Evolutionary conservation across 2,888 invertebrate genomes (phyloP).

Genomic region (Eulithis testata): DNA sequence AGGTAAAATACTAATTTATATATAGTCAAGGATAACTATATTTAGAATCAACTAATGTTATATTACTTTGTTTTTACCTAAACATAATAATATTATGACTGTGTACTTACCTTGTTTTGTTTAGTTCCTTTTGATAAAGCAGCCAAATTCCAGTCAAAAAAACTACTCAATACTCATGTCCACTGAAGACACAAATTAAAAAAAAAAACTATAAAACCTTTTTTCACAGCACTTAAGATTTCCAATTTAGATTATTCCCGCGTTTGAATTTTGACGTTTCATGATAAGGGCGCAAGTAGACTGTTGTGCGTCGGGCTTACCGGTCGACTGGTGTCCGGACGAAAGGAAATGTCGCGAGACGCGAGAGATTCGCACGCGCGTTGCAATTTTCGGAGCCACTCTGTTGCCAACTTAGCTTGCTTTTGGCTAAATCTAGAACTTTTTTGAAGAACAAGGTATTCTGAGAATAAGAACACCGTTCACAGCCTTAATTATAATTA

Average conservation of each 20-base stretch:
- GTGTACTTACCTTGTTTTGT: conserved; percentile 14
- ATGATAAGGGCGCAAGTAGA: conserved; percentile 50
- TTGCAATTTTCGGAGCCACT: conserved; percentile 32
- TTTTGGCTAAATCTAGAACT: conserved; percentile 10
- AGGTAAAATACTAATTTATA: too few relatives aligned
- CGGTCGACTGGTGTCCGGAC: conserved; percentile 47
- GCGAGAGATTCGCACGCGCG: conserved; percentile 54
- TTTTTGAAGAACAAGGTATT: neutral
- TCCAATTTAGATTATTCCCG: conserved; percentile 50
- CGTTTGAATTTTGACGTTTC: conserved; percentile 41
- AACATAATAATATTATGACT: too few relatives aligned
- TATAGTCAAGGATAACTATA: neutral
- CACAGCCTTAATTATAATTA: too few relatives aligned
- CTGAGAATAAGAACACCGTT: too few relatives aligned
- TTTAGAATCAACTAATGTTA: neutral
- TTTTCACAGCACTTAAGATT: conserved; percentile 43
- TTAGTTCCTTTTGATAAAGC: conserved; percentile 4
- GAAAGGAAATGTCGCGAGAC: conserved; percentile 30
- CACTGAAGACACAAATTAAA: conserved; percentile 19
- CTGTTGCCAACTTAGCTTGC: conserved; percentile 15
- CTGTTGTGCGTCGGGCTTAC: conserved; percentile 52
- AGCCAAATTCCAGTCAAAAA: conserved; percentile 1
- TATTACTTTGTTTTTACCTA: neutral
- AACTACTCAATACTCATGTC: conserved; percentile 11
- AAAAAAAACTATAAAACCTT: conserved; percentile 33